These are phyloP conservation scores for Aleiodes leptofemur DNA, from an alignment of 2,888 invertebrate species.

Conservation along the genomic window DNA sequence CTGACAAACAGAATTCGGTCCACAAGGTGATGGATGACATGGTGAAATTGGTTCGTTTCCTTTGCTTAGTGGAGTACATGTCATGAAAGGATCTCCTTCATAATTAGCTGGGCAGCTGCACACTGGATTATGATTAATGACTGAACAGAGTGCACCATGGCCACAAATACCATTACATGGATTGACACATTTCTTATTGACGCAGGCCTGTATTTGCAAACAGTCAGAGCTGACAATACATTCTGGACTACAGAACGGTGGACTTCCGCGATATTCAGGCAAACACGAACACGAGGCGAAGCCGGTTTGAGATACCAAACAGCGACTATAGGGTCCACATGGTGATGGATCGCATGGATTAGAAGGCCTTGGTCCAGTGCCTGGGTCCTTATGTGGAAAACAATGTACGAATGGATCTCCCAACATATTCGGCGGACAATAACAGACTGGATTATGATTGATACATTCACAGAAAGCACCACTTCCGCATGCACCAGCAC, in stretches of 20 bases:
- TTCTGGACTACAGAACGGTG: conserved; percentile 90
- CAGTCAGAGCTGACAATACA: conserved; percentile 91
- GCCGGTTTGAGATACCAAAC: conserved; percentile 78
- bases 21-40: conserved; percentile 80
- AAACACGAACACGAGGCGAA: conserved; percentile 82
- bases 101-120: conserved; percentile 86
- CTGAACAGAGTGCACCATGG: conserved; percentile 84
- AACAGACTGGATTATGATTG: conserved; percentile 88
- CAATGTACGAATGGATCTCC: conserved; percentile 84
- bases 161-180: conserved; percentile 92
- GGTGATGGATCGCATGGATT: conserved; percentile 77
- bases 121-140: conserved; percentile 90
- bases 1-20: conserved; percentile 89
- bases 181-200: conserved; percentile 87
- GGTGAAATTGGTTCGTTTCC: conserved; percentile 68
- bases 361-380: conserved; percentile 75
- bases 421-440: conserved; percentile 80
- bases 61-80: conserved; percentile 75
- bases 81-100: conserved; percentile 88
- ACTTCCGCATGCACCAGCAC: conserved; percentile 83
- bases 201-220: conserved; percentile 85
- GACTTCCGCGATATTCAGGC: conserved; percentile 85
- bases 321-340: conserved; percentile 89
- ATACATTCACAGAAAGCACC: conserved; percentile 85
- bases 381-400: conserved; percentile 74